phyloP scores from a whole-genome alignment of 2,888 invertebrate genomes.

The Apodemia mormo region DNA sequence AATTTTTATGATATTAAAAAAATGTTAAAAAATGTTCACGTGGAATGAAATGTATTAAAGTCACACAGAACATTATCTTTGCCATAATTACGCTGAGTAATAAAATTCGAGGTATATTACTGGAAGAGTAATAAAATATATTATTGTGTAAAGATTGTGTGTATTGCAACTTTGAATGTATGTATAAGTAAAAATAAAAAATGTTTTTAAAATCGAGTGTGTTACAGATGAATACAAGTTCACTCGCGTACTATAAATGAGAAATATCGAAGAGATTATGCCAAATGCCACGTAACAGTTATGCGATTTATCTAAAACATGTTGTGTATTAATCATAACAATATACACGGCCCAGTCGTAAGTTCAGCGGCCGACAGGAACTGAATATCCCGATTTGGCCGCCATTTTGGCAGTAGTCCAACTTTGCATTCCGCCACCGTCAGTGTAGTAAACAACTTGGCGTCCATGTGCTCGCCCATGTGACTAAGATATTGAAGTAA shows the following conservation, averaged over 20 bases:
- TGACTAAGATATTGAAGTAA: constrained; percentile 24
- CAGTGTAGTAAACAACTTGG: constrained; percentile 50
- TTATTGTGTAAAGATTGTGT: no score
- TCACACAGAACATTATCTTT: no score
- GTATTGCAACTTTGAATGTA: no score
- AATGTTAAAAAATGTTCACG: no score
- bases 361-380: constrained; percentile 40
- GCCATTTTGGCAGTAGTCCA: constrained; percentile 58
- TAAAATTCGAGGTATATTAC: no score
- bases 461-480: constrained; percentile 54
- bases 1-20: no score
- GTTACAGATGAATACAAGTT: not conserved
- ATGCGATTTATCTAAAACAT: not conserved
- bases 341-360: constrained; percentile 24
- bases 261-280: not conserved
- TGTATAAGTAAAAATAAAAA: no score
- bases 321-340: constrained; percentile 19
- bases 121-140: no score
- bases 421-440: constrained; percentile 47
- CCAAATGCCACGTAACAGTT: constrained; percentile 4
- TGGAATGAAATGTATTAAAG: no score
- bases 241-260: not conserved
- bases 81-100: no score
- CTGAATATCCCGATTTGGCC: constrained; percentile 62
- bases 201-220: not conserved